Evolutionary conservation across 2,888 invertebrate species (phyloP).

Genomic region (Aproaerema taeniolella): DNA sequence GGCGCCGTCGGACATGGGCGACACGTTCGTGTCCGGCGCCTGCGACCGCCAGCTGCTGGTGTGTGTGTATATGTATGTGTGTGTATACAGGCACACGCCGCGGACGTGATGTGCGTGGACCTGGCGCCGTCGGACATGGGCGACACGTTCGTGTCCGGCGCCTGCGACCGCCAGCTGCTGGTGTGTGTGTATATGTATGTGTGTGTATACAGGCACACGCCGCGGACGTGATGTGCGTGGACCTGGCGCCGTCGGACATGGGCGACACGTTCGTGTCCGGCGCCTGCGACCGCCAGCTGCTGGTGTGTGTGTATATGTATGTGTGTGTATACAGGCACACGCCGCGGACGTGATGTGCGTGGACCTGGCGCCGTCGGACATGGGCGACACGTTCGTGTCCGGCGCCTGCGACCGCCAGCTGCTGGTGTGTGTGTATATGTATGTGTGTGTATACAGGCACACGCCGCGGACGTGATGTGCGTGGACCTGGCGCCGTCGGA

Average conservation of each 20-base stretch:
- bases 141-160: constrained; percentile 98
- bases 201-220: constrained; percentile 13
- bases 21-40: constrained; percentile 98
- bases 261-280: constrained; percentile 99
- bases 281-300: constrained; percentile 95
- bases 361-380: constrained; percentile 97
- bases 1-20: constrained; percentile 97
- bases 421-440: neutral
- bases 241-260: constrained; percentile 97
- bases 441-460: constrained; percentile 7
- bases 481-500: constrained; percentile 97
- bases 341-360: constrained; percentile 42
- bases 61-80: too few species aligned
- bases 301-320: neutral
- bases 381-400: constrained; percentile 98
- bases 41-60: constrained; percentile 98
- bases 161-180: constrained; percentile 97
- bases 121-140: constrained; percentile 97
- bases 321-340: constrained; percentile 8
- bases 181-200: too few species aligned
- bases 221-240: constrained; percentile 61
- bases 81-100: constrained; percentile 12
- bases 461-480: constrained; percentile 12
- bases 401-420: constrained; percentile 97
- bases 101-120: constrained; percentile 76